Base-by-base conservation (phyloP, 2,113 vertebrate genomes). In the Phainopepla nitens region DNA sequence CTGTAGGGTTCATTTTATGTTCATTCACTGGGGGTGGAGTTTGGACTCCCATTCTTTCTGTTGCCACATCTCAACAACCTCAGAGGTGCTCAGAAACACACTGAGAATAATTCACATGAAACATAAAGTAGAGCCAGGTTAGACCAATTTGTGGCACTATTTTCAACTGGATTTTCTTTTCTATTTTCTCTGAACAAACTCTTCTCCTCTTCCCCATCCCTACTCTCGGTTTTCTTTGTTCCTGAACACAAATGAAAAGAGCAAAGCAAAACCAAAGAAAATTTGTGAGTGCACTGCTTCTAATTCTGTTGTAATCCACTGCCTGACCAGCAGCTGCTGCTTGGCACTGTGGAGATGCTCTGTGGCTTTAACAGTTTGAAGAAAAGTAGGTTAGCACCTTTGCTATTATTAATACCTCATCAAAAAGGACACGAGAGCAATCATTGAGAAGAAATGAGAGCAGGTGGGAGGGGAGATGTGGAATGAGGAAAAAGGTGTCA, bases 301-400 rank as follows among this genome's bases (percentile, higher is more conserved):
- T 65, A 35, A 21, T 50, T 62, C 24, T 65, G 31, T 44, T 62
- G 27, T 35, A 75, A 61, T 7, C 14, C 13, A 9, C 68, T 45
- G 50, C 29, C 41, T 61, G 54, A 65, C 23, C 0, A 1, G 54
- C 78, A 70, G 47, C 75, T 93, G 50, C 39, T 17, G 1, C 35
- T 39, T 51, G n/a, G 66, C 41, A 33, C 49, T 1, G 1, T 18
- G 44, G 41, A 0, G 0, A 19, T 75, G 33, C 50, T 76, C 62
- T 80, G 50, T 23, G 33, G 49, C 39, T 87, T 76, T 21, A 83
- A 70, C 3, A 27, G 35, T 70, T 91, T 29, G 23, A 84, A 68
- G 41, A 77, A 42, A 89, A 89, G 33, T 54, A 57, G 73, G 33
- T 82, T 84, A 82, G 47, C 57, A 71, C 35, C 60, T 47, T 78